Percentiles rank a stretch among this genome's conserved stretches.
These are phyloP conservation scores for Pseudococcus jackbeardsleyi DNA, from an alignment of 2,888 invertebrate genomes.

Conservation along the genomic window DNA sequence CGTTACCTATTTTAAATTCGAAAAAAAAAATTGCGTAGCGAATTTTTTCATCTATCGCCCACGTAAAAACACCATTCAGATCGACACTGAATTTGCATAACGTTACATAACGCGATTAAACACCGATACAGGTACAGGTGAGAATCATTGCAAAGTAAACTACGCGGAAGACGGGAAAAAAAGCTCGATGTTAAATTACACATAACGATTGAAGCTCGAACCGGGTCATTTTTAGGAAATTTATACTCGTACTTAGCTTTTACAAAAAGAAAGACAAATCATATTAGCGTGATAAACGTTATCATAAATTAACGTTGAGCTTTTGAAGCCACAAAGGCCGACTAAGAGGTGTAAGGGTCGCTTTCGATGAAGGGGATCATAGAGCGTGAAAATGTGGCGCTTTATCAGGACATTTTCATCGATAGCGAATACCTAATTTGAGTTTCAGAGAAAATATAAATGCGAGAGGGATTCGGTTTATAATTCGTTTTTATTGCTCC, in stretches of 20 bases:
- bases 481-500: constrained; percentile 59
- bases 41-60: background rate
- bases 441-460: constrained; percentile 46
- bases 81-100: background rate
- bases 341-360: constrained; percentile 35
- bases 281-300: constrained; percentile 44
- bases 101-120: background rate
- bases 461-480: constrained; percentile 53
- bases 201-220: constrained; percentile 8
- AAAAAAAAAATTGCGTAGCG: background rate
- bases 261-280: constrained; percentile 41
- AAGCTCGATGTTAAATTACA: background rate
- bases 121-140: background rate
- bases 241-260: constrained; percentile 11
- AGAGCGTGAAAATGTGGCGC: constrained; percentile 46
- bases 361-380: constrained; percentile 50
- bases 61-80: background rate
- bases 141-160: background rate
- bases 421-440: constrained; percentile 56
- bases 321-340: constrained; percentile 44
- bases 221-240: constrained; percentile 14
- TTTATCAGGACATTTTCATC: constrained; percentile 57
- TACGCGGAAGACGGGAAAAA: background rate
- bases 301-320: constrained; percentile 41
- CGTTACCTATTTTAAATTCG: no score